Percentiles rank a stretch among this genome's conserved stretches.
Conservation (phyloP, 2,888 invertebrate genomes). For the Nomada fabriciana region DNA sequence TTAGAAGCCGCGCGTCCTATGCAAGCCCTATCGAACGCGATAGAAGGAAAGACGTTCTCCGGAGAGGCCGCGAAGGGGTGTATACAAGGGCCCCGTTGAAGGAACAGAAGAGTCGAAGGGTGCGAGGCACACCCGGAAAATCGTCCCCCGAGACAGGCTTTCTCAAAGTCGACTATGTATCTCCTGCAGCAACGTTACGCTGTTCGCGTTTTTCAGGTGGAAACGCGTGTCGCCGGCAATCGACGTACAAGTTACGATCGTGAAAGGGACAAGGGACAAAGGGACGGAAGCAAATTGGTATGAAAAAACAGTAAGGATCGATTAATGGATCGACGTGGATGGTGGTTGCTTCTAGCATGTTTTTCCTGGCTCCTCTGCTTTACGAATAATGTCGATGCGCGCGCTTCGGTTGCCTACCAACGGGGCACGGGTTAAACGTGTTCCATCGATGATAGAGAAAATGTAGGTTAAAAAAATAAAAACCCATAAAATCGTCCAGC, state of each 20-base stretch:
- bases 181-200: constrained; percentile 64
- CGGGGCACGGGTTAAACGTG: constrained; percentile 11
- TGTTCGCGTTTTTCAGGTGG: constrained; percentile 29
- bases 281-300: background rate
- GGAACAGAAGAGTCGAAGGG: constrained; percentile 32
- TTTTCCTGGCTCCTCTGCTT: background rate
- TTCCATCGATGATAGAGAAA: constrained; percentile 8
- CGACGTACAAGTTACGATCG: background rate
- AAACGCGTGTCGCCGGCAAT: constrained; percentile 22
- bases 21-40: constrained; percentile 58
- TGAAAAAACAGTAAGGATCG: background rate
- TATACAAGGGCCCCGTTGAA: constrained; percentile 22
- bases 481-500: constrained; percentile 42
- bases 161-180: constrained; percentile 66
- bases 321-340: no score
- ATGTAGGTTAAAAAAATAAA: constrained; percentile 50
- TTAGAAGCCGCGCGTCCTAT: constrained; percentile 36
- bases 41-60: constrained; percentile 19
- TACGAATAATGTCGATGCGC: background rate
- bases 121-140: constrained; percentile 58
- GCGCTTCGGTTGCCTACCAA: constrained; percentile 3
- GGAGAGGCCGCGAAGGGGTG: constrained; percentile 24
- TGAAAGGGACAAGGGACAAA: background rate
- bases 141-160: constrained; percentile 64
- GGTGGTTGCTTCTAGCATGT: no score